A percentile compares a stretch with the other conserved stretches of the same genome.
These are phyloP conservation scores for Dysidea cf. avara DNA, from an alignment of 37 sponge, comb jelly and placozoan genomes.

Conservation along the genomic window DNA sequence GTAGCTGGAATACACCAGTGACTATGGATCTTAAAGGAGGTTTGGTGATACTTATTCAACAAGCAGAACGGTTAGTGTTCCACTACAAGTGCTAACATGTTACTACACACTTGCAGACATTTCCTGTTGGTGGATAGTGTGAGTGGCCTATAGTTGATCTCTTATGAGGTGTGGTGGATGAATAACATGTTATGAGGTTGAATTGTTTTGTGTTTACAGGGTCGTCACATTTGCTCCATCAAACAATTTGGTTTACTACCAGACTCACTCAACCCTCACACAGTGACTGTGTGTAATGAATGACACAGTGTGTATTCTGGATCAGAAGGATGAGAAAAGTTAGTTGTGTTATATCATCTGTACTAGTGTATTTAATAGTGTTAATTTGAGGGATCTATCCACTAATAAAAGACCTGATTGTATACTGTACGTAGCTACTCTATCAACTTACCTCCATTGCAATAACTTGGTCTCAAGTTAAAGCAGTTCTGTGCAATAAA, in stretches of 20 bases:
- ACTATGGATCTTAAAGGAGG: constrained; percentile 77
- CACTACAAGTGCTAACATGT: not conserved
- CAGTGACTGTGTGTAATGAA: constrained; percentile 67
- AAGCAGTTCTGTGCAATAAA: too few relatives aligned
- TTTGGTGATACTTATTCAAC: constrained; percentile 61
- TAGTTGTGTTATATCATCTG: too few relatives aligned
- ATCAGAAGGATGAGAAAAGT: constrained; percentile 84
- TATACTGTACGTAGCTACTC: too few relatives aligned
- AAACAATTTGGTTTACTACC: constrained; percentile 48
- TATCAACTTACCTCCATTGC: too few relatives aligned
- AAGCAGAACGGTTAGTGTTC: constrained; percentile 58
- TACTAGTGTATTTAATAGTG: too few relatives aligned
- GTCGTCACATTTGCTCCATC: constrained; percentile 67
- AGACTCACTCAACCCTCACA: constrained; percentile 62
- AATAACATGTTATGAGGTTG: too few relatives aligned
- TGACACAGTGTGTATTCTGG: constrained; percentile 74
- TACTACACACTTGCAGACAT: constrained; percentile 25
- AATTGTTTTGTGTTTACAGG: too few relatives aligned
- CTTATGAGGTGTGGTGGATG: constrained; percentile 86
- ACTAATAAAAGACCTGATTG: too few relatives aligned
- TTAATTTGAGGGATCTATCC: too few relatives aligned
- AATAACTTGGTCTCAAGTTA: too few relatives aligned
- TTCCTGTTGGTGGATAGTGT: constrained; percentile 76
- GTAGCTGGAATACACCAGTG: constrained; percentile 89
- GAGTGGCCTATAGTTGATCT: constrained; percentile 67